Evolutionary conservation across 1,140 invertebrate genomes (phyloP), one percentile per base, ranked within the genome.

Genomic region (Chrysomallon squamiferum): DNA sequence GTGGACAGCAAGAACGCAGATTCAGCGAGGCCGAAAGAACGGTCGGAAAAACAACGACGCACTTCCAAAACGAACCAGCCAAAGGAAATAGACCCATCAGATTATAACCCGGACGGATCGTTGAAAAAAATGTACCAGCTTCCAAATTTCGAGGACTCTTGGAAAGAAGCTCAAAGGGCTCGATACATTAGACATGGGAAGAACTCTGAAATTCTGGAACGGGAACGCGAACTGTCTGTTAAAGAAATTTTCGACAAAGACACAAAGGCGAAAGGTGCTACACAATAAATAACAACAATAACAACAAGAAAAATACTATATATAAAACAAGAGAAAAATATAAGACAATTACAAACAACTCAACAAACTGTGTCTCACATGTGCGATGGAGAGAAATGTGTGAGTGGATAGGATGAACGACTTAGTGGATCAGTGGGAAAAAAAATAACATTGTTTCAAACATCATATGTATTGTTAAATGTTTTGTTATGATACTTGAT

Each of bases 101-200:
- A 54, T 27, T 54, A 54, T 30, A 54, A 54, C 25, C 50, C 50
- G 5, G 50, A 54, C 7, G 50, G 50, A 27, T 54, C 50, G 22
- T 30, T 54, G 50, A 54, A 30, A 20, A 54, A 30, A 27, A 54
- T 54, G 13, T 30, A 54, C 50, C 22, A 15, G 22, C 18, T 54
- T 18, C 50, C 50, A 25, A 27, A 25, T 15, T 54, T 30, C 13
- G 50, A 54, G 9, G 29, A 54, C 22, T 13, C 50, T 13, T 54
- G 50, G 50, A 30, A 54, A 13, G 50, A 54, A 54, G 50, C 50
- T 3, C 22, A 54, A 9, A 54, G 29, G 50, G 50, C 50, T 0
- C n/a, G 50, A 9, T 54, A 54, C 25, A 54, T 54, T 22, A 29
- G 50, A 54, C 35, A 38, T 15, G 35, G 35, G 6, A 38, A 15